Evolutionary conservation across 2,113 vertebrate genomes (phyloP).

Genomic region (Amphilophus citrinellus): DNA sequence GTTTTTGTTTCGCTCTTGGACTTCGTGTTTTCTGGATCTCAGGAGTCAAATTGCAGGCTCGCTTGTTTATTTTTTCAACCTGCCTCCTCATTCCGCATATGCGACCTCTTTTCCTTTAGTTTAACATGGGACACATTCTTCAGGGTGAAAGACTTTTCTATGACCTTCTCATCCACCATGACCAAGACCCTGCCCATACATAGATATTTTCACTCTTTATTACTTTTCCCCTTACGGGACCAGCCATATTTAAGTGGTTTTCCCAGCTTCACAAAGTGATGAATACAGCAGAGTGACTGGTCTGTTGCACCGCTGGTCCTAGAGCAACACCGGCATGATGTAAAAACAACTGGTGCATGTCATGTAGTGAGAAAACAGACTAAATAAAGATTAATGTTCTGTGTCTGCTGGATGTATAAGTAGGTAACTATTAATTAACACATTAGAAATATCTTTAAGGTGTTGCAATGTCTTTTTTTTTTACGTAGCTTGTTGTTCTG

Average conservation of each 20-base stretch:
- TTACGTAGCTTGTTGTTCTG: neutral
- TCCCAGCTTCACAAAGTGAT: neutral
- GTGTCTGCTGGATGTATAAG: neutral
- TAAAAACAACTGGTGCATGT: neutral
- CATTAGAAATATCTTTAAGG: slow-evolving; percentile 1
- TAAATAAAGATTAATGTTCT: neutral
- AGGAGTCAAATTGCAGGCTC: neutral
- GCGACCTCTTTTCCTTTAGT: neutral
- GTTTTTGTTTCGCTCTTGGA: neutral
- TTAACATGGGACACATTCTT: neutral
- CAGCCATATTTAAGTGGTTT: neutral
- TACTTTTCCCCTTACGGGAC: neutral
- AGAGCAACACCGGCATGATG: neutral
- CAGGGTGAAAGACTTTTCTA: neutral
- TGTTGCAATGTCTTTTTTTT: neutral
- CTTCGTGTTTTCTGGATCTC: neutral
- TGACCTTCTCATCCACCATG: neutral
- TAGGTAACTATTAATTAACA: neutral
- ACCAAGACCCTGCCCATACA: neutral
- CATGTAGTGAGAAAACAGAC: neutral
- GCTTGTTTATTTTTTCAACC: neutral
- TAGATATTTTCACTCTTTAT: neutral
- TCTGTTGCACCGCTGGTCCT: neutral
- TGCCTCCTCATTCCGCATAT: neutral
- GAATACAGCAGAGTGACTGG: neutral